Percentiles rank a stretch among this genome's conserved stretches.
Evolutionary conservation across 2,113 vertebrate species (phyloP).

Genomic region (Hydrochoerus hydrochaeris): DNA sequence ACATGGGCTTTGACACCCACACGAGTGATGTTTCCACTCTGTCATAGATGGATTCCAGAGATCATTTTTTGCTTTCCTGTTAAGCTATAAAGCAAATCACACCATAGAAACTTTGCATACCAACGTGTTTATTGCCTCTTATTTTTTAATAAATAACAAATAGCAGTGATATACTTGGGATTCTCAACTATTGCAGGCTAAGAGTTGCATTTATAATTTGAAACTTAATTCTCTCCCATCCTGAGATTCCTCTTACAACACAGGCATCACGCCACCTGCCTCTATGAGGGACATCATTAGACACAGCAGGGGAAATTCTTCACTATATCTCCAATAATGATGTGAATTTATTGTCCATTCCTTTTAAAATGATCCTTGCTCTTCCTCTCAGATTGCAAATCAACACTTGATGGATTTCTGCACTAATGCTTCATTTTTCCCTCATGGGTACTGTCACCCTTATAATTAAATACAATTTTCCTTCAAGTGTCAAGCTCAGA

Average conservation of each 20-base stretch:
- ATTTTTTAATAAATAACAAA: background rate
- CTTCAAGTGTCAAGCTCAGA: background rate
- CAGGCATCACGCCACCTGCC: background rate
- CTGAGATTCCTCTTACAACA: background rate
- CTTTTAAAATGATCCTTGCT: background rate
- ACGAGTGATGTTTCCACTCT: background rate
- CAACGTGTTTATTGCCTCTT: background rate
- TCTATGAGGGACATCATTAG: slow-evolving; percentile 37
- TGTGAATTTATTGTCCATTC: background rate
- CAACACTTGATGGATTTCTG: background rate
- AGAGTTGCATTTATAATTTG: background rate
- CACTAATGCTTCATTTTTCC: slow-evolving; percentile 27
- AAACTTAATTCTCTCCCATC: background rate
- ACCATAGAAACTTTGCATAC: background rate
- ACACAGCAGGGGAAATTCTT: background rate
- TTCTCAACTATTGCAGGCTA: background rate
- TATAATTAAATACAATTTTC: slow-evolving; percentile 17
- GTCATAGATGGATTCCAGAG: background rate
- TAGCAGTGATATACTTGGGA: background rate
- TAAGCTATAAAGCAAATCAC: background rate
- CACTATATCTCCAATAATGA: background rate
- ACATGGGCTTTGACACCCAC: background rate
- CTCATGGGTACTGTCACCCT: background rate
- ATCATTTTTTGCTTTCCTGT: background rate
- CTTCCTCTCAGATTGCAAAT: slow-evolving; percentile 36